These are phyloP conservation scores for Tamandua tetradactyla DNA, from an alignment of 2,797 vertebrate species.

Conservation along the genomic window DNA sequence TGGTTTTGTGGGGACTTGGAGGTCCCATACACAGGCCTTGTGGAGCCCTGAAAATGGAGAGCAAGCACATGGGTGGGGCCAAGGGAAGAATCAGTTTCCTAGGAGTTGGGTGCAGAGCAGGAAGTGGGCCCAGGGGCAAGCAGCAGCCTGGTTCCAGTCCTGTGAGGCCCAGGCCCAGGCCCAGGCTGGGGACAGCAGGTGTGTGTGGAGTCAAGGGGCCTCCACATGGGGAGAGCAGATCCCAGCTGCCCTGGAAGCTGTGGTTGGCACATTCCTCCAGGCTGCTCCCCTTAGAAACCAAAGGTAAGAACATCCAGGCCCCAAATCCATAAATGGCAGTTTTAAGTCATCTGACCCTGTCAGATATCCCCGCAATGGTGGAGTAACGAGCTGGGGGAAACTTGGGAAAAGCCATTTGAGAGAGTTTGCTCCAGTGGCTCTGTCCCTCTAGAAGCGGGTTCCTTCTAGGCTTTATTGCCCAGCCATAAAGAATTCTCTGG, in stretches of 20 bases:
- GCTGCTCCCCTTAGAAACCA: background rate
- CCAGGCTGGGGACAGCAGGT: fast-evolving
- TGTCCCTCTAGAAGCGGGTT: fast-evolving
- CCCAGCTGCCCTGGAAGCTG: background rate
- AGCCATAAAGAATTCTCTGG: background rate
- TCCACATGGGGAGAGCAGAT: background rate
- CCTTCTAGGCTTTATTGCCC: background rate
- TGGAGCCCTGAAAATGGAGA: too few species aligned
- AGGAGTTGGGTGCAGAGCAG: background rate
- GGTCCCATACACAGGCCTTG: too few species aligned
- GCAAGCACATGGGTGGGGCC: background rate
- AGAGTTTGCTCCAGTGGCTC: background rate
- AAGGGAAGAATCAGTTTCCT: background rate
- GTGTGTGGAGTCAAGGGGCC: fast-evolving
- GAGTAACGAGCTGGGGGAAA: background rate
- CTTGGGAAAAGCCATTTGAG: background rate
- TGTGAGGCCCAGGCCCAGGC: background rate
- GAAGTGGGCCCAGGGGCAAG: fast-evolving
- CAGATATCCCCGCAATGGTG: background rate
- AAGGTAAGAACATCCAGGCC: background rate
- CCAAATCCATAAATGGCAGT: background rate
- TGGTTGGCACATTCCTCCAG: background rate
- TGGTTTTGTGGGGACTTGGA: background rate
- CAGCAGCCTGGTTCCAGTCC: background rate
- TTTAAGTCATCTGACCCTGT: background rate